Evolutionary conservation across 2,113 vertebrate genomes (phyloP), one percentile per base, ranked within the genome.

Genomic region (Saimiri boliviensis): DNA sequence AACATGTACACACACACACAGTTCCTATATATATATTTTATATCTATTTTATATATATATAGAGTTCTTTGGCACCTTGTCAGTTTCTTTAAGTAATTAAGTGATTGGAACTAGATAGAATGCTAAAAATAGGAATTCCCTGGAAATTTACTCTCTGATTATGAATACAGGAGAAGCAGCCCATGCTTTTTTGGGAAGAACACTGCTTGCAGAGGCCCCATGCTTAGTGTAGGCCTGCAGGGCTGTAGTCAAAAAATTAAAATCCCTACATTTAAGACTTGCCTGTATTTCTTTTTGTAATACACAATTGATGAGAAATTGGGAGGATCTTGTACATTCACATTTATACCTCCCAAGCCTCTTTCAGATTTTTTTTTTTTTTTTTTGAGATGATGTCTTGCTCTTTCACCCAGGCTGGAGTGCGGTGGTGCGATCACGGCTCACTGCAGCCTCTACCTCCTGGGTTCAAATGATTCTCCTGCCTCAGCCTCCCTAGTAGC

Each of bases 61-160:
- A 63, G 60, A 68, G 42, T 89, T 86, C 3, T n/a, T 37, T 79
- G 47, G 35, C 25, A 89, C 3, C 3, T 52, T 66, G 14, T 91
- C 60, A 54, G 4, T 83, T 93, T 94, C 35, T 85, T 74, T 11
- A 52, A 27, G 7, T 56, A 91, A 42, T 74, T 92, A 92, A 89
- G 42, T 76, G 37, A 73, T 74, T 85, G 27, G 20, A 56, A 93
- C 68, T 80, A 42, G 8, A 20, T 66, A 66, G n/a, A 90, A 66
- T 79, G 1, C 84, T 85, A 88, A 80, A 71, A 70, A 6, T 71
- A 73, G 12, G 40, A 21, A 47, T 80, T 94, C 56, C 45, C 73
- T 96, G 10, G 58, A 91, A 85, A 92, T 92, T 92, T 76, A 68
- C 54, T 93, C 12, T 89, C 21, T 85, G 30, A 52, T 81, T 81